Evolutionary conservation across 2,113 vertebrate genomes (phyloP).

Genomic region (Vidua chalybeata): DNA sequence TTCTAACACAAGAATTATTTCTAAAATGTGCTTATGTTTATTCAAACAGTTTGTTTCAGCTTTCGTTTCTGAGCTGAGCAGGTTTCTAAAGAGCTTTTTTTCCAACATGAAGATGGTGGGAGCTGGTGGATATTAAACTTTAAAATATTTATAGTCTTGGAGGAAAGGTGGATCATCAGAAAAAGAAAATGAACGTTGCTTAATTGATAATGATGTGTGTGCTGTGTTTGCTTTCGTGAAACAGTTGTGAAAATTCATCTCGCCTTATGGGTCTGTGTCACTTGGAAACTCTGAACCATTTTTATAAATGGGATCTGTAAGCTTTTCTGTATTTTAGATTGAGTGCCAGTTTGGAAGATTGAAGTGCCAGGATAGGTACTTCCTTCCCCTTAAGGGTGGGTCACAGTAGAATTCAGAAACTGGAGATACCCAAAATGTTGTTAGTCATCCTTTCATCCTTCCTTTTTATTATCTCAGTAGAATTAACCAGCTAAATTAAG

Average conservation of each 20-base stretch:
- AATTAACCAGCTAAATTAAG: neutral
- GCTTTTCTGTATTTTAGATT: neutral
- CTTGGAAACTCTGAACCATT: neutral
- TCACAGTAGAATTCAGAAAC: neutral
- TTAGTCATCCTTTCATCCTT: neutral
- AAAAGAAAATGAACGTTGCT: neutral
- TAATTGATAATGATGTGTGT: neutral
- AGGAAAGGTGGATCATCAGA: neutral
- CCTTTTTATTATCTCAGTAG: neutral
- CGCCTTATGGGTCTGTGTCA: neutral
- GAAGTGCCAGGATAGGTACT: neutral
- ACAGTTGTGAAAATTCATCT: neutral
- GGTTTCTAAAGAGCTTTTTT: neutral
- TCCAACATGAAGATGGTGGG: neutral
- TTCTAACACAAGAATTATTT: neutral
- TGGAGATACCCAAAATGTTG: neutral
- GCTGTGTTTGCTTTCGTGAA: neutral
- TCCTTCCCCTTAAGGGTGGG: neutral
- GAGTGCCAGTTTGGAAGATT: neutral
- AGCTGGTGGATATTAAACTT: neutral
- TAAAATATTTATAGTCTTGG: neutral
- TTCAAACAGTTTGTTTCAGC: constrained; percentile 23
- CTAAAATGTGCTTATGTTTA: neutral
- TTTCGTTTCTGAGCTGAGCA: neutral
- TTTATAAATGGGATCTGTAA: neutral